Evolutionary conservation across 2,888 invertebrate genomes (phyloP), one percentile per base, ranked within the genome.

Genomic region (Calameuta filiformis): DNA sequence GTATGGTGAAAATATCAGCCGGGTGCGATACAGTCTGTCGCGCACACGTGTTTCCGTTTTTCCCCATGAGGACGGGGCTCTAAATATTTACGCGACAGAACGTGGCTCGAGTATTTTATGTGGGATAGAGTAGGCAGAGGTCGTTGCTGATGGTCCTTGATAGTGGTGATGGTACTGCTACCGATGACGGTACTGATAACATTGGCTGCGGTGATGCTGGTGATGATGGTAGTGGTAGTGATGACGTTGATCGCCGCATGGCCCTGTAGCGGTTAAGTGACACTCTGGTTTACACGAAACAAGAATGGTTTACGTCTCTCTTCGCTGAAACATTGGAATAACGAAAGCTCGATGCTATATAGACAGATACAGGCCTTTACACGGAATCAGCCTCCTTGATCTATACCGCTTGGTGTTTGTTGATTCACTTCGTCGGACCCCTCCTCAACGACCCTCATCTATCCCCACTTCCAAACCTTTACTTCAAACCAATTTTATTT

Each of bases 71-170:
- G 81, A 82, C 82, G 81, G 81, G 83, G 81, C 80, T 86, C 84
- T 86, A 86, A 86, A 87, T 87, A 87, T 87, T 87, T 87, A 85
- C 85, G 83, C 84, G 74, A 12, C 78, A 79, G 79, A 78, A 84
- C 84, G 81, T 80, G 80, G 73, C 69, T 74, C 82, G 80, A 81
- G 80, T 83, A 83, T 84, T 85, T 87, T 85, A 85, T 86, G 71
- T 9, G 23, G 56, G 9, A 56, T 56, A 23, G 56, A 56, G 23
- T 56, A 56, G 56, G 56, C 56, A 56, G 23, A 56, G 56, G 23
- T 56, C 56, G 23, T 56, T 56, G 56, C 56, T 9, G 56, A 56
- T 56, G 56, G 23, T 23, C 23, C 9, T 23, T 56, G 56, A 15
- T 56, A 23, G 56, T 56, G 23, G 56, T 9, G 56, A 56, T 56